Evolutionary conservation across 2,113 vertebrate genomes (phyloP).

Genomic region (Leucoraja erinaceus): DNA sequence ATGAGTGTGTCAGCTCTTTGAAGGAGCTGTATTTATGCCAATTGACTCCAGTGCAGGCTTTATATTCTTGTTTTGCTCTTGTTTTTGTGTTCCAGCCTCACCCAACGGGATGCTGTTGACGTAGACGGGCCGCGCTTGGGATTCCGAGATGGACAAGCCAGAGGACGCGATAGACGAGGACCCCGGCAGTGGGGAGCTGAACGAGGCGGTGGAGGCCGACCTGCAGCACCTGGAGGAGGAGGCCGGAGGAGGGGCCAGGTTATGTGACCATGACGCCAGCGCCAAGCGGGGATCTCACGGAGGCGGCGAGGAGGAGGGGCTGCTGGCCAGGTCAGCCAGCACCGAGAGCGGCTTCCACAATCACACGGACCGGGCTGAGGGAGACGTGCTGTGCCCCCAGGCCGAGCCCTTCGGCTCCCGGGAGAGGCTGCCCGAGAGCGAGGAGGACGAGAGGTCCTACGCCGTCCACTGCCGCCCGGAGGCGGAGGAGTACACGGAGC

Average conservation of each 20-base stretch:
- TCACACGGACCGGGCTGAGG: conserved; percentile 85
- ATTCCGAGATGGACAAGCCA: conserved; percentile 72
- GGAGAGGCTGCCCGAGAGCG: conserved; percentile 57
- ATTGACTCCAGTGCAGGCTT: not conserved
- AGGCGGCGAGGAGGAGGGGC: conserved; percentile 72
- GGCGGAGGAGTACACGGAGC: conserved; percentile 84
- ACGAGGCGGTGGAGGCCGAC: conserved; percentile 73
- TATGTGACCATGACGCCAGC: conserved; percentile 37
- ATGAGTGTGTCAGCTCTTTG: not conserved
- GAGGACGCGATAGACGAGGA: conserved; percentile 67
- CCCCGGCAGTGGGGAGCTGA: conserved; percentile 57
- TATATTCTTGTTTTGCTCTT: not conserved
- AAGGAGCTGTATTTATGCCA: not conserved
- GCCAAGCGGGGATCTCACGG: conserved; percentile 34
- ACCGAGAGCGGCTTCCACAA: conserved; percentile 92
- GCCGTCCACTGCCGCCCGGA: conserved; percentile 72
- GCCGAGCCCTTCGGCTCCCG: conserved; percentile 56
- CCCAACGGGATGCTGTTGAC: conserved; percentile 58
- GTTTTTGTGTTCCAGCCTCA: conserved; percentile 48
- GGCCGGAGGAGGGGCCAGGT: conserved; percentile 47
- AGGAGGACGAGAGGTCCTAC: conserved; percentile 67
- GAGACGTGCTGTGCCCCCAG: conserved; percentile 68
- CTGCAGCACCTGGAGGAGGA: conserved; percentile 62
- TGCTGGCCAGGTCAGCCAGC: conserved; percentile 81
- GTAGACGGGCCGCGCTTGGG: conserved; percentile 50